Percentiles rank a stretch among this genome's conserved stretches.
These are phyloP conservation scores for Fundulus diaphanus DNA, from an alignment of 2,797 vertebrate genomes.

Conservation along the genomic window DNA sequence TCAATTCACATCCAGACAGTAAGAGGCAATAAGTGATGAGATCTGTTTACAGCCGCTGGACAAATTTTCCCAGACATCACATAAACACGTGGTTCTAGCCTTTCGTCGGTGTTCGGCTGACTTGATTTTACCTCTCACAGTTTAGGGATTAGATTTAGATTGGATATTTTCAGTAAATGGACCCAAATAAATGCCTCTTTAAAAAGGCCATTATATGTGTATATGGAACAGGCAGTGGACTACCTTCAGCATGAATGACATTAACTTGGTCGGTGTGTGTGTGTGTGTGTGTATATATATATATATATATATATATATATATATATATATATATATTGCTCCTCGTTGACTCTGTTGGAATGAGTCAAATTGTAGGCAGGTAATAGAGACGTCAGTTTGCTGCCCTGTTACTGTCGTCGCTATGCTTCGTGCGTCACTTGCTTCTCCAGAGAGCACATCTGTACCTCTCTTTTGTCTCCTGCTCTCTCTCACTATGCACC, in stretches of 20 bases:
- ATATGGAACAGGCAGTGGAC: slow-evolving; percentile 2
- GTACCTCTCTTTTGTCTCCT: slow-evolving; percentile 26
- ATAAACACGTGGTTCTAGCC: not conserved
- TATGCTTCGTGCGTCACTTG: slow-evolving; percentile 50
- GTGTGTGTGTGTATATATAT: too few species aligned
- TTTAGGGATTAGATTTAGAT: not conserved
- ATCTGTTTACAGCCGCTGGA: not conserved
- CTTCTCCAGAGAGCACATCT: slow-evolving; percentile 44
- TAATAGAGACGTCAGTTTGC: slow-evolving; percentile 41
- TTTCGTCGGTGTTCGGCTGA: not conserved
- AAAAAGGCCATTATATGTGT: not conserved
- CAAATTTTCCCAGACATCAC: not conserved
- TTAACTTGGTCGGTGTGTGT: not conserved
- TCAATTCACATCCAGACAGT: not conserved
- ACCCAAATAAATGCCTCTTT: not conserved
- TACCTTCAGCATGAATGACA: not conserved
- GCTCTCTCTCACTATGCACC: slow-evolving; percentile 27
- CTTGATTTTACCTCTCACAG: not conserved
- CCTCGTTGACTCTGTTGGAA: slow-evolving; percentile 20
- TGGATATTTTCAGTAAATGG: slow-evolving; percentile 1
- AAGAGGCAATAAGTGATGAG: not conserved
- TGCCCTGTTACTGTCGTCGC: slow-evolving; percentile 29
- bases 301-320: too few species aligned
- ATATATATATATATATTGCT: too few species aligned
- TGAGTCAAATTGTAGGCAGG: slow-evolving; percentile 31